Percentiles rank a stretch among this genome's conserved stretches.
These are phyloP conservation scores for Seriola aureovittata DNA, from an alignment of 2,113 vertebrate genomes.

Conservation along the genomic window DNA sequence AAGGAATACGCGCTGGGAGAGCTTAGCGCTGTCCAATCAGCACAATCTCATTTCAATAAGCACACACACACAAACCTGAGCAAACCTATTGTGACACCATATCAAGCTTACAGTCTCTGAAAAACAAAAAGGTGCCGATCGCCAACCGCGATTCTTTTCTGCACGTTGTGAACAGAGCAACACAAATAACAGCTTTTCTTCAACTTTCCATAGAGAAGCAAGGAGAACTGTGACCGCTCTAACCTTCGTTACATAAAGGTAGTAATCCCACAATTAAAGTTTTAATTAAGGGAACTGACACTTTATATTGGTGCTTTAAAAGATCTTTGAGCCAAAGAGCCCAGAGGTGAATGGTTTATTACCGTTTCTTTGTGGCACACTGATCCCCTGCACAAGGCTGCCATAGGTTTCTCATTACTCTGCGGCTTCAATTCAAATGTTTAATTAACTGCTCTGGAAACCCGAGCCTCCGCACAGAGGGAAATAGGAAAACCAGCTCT, in stretches of 20 bases:
- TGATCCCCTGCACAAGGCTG: slow-evolving; percentile 79
- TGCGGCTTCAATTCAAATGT: slow-evolving; percentile 82
- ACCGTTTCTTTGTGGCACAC: slow-evolving; percentile 77
- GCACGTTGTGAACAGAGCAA: slow-evolving; percentile 57
- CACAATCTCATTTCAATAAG: slow-evolving; percentile 41
- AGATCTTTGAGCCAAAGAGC: slow-evolving; percentile 79
- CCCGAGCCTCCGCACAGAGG: slow-evolving; percentile 60
- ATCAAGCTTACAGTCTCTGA: slow-evolving; percentile 72
- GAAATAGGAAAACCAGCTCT: slow-evolving; percentile 58
- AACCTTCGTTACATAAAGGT: slow-evolving; percentile 77
- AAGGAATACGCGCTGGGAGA: slow-evolving; percentile 47
- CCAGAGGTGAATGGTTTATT: slow-evolving; percentile 82
- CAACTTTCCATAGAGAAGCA: slow-evolving; percentile 45
- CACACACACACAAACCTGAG: slow-evolving; percentile 30
- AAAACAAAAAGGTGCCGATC: slow-evolving; percentile 73
- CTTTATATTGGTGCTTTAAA: slow-evolving; percentile 81
- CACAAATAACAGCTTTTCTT: slow-evolving; percentile 76
- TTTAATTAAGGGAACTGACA: slow-evolving; percentile 87
- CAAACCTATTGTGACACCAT: slow-evolving; percentile 34
- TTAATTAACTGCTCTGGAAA: slow-evolving; percentile 85
- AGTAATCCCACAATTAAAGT: slow-evolving; percentile 85
- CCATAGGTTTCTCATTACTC: slow-evolving; percentile 85
- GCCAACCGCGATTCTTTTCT: slow-evolving; percentile 49
- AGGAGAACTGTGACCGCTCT: slow-evolving; percentile 69
- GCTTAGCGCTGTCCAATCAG: slow-evolving; percentile 56